Evolutionary conservation across 2,797 vertebrate species (phyloP), one percentile per base, ranked within the genome.

Genomic region (Tauraco hartlaubi): DNA sequence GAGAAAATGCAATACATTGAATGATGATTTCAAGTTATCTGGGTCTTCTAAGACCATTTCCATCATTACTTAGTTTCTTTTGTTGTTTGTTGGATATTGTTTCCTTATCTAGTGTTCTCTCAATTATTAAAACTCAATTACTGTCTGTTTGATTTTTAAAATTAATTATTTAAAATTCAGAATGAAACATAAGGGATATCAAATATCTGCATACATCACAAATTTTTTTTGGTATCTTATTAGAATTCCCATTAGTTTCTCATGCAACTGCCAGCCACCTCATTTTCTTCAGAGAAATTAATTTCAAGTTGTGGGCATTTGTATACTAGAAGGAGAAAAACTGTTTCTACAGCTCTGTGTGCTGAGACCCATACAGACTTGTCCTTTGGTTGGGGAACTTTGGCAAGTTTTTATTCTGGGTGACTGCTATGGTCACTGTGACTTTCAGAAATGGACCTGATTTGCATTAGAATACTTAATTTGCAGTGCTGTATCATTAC

Each of bases 81-180:
- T 92, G 22, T 26, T 92, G 33, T 94, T 92, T 72, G 61, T 71
- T 88, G 44, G 75, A 33, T 89, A 87, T 56, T 85, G 59, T 78
- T 91, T 96, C 76, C 71, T 94, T 95, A 72, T 85, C 59, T 62
- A 9, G 12, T 66, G 16, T 72, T 85, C 71, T 86, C 31, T 90
- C 71, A 96, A 77, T 93, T 91, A 94, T 93, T 97, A 93, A 96
- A 96, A 97, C 41, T 56, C 76, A 77, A 64, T 92, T 93, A 91
- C 51, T 92, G 22, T 71, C 92, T 94, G 23, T 86, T 96, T 93
- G 59, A 29, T 33, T 93, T 90, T 85, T 26, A 62, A 85, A 73
- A 95, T 84, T 86, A 88, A 88, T 94, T 91, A 93, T 95, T 91
- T 96, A 95, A 88, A 93, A 71, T 82, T 78, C 29, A 37, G 67